phyloP scores from a whole-genome alignment of 2,797 vertebrate genomes.

The Xerus rutilus region DNA sequence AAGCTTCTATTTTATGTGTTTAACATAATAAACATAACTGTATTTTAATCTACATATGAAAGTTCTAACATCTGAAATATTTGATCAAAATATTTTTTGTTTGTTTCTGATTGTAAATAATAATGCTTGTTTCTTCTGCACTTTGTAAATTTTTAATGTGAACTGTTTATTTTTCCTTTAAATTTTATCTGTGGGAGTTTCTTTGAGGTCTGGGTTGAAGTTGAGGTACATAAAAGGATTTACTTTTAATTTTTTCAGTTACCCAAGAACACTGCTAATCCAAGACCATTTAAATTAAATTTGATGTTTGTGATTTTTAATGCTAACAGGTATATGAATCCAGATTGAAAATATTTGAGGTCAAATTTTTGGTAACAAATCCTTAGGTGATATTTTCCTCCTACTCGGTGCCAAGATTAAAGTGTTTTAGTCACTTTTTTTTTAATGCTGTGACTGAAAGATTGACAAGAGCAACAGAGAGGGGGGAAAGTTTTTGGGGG shows the following conservation, averaged over 20 bases:
- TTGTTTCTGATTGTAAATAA: not conserved
- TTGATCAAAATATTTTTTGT: not conserved
- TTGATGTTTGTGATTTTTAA: conserved; percentile 15
- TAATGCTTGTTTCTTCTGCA: not conserved
- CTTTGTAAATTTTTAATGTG: conserved; percentile 21
- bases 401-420: not conserved
- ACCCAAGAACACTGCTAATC: not conserved
- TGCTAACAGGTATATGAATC: not conserved
- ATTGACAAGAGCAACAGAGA: too few relatives aligned
- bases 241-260: not conserved
- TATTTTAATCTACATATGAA: not conserved
- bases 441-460: too few relatives aligned
- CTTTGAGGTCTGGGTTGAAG: not conserved
- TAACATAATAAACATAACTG: not conserved
- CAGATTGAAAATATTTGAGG: not conserved
- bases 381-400: not conserved
- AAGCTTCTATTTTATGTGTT: not conserved
- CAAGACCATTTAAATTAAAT: conserved; percentile 10
- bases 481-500: too few relatives aligned
- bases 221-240: not conserved
- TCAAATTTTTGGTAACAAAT: not conserved
- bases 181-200: not conserved
- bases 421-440: not conserved
- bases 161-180: conserved; percentile 21
- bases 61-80: conserved; percentile 12